A percentile compares a stretch with the other conserved stretches of the same genome.
Evolutionary conservation across 2,113 vertebrate species (phyloP).

Genomic region (Anser cygnoides): DNA sequence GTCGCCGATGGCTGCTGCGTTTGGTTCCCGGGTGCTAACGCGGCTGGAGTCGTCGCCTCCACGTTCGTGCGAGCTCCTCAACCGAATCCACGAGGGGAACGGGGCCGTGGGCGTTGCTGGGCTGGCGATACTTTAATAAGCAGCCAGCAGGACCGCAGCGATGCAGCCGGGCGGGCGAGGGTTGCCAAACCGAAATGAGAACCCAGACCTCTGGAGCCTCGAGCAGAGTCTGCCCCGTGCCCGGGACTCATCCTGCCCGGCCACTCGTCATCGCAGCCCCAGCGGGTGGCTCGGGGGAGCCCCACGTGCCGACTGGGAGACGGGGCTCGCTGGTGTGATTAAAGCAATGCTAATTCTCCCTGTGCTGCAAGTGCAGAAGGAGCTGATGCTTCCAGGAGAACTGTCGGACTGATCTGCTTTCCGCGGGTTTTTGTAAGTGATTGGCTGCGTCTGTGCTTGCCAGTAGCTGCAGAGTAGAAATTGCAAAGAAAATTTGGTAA

Average conservation of each 20-base stretch:
- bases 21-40: neutral
- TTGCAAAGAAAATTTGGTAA: neutral
- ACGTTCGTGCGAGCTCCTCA: fast-evolving
- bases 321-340: neutral
- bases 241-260: neutral
- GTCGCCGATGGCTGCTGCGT: fast-evolving
- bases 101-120: neutral
- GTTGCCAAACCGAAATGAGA: neutral
- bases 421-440: neutral
- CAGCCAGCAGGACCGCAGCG: neutral
- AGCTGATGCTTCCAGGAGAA: neutral
- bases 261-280: neutral
- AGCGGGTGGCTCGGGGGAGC: fast-evolving
- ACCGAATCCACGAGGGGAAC: neutral
- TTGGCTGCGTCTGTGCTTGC: neutral
- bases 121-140: neutral
- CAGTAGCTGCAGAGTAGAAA: neutral
- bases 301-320: neutral
- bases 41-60: fast-evolving
- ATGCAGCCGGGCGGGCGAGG: neutral
- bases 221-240: neutral
- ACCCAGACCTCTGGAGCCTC: neutral
- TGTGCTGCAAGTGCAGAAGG: neutral
- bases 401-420: neutral
- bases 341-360: neutral